Conservation (phyloP, 2,888 invertebrate species). For the Drosophila macrospina region DNA sequence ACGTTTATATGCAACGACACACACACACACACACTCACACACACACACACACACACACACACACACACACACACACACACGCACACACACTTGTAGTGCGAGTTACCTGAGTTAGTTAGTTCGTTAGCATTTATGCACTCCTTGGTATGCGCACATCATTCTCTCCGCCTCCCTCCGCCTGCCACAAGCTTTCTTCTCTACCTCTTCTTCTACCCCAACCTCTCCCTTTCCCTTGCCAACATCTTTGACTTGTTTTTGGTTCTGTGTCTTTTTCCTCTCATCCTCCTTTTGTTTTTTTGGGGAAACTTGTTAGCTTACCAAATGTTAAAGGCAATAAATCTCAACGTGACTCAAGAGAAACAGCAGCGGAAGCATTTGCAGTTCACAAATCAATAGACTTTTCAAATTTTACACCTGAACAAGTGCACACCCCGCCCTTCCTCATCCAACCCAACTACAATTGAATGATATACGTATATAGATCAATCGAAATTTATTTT, state of each 20-base stretch:
- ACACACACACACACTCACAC: conserved; percentile 22
- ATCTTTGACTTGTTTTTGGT: neutral
- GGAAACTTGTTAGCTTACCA: conserved; percentile 48
- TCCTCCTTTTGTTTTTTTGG: neutral
- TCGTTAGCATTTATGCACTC: conserved; percentile 80
- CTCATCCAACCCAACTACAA: too few species aligned
- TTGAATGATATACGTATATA: too few species aligned
- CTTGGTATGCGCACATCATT: conserved; percentile 59
- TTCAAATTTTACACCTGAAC: conserved; percentile 3
- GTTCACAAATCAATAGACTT: conserved; percentile 26
- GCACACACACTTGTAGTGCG: conserved; percentile 22
- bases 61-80: conserved; percentile 22
- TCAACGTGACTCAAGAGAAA: conserved; percentile 45
- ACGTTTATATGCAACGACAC: conserved; percentile 68
- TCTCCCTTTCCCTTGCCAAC: neutral
- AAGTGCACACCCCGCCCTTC: neutral
- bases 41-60: conserved; percentile 24
- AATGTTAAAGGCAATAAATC: conserved; percentile 69
- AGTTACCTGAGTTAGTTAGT: conserved; percentile 76
- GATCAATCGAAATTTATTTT: conserved; percentile 5
- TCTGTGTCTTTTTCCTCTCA: neutral
- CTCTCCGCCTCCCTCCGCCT: neutral
- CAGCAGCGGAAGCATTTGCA: conserved; percentile 7
- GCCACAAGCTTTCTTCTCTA: neutral
- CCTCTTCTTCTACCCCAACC: too few species aligned